Evolutionary conservation across 2,113 vertebrate genomes (phyloP).

Genomic region (Podarcis muralis): DNA sequence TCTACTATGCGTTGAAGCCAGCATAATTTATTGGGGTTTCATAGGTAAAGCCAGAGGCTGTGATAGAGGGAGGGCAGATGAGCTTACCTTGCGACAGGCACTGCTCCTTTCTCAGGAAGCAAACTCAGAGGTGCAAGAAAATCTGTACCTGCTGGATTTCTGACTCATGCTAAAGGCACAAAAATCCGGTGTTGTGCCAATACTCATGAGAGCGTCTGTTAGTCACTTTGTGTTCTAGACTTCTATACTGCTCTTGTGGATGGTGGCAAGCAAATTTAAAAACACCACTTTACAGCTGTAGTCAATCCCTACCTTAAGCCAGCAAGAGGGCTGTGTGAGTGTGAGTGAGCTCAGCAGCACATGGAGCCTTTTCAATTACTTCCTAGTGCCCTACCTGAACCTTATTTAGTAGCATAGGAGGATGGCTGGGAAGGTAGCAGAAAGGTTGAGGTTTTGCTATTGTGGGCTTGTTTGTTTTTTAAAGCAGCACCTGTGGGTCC

Average conservation of each 20-base stretch:
- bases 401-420: background rate
- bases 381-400: background rate
- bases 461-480: background rate
- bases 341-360: background rate
- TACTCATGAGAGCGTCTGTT: background rate
- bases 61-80: background rate
- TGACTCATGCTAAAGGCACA: background rate
- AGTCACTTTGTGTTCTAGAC: no score
- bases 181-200: background rate
- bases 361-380: background rate
- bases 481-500: background rate
- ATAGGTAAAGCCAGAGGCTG: background rate
- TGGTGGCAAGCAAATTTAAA: background rate
- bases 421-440: background rate
- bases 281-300: background rate
- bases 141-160: background rate
- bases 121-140: background rate
- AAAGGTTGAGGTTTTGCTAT: background rate
- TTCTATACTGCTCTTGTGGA: background rate
- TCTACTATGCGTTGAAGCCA: background rate
- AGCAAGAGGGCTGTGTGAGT: no score
- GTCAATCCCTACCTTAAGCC: background rate
- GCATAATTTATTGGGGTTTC: background rate
- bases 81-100: background rate
- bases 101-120: background rate